A percentile compares a stretch with the other conserved stretches of the same genome.
Conservation (phyloP, 1,140 invertebrate species). For the Diuraphis noxia region DNA sequence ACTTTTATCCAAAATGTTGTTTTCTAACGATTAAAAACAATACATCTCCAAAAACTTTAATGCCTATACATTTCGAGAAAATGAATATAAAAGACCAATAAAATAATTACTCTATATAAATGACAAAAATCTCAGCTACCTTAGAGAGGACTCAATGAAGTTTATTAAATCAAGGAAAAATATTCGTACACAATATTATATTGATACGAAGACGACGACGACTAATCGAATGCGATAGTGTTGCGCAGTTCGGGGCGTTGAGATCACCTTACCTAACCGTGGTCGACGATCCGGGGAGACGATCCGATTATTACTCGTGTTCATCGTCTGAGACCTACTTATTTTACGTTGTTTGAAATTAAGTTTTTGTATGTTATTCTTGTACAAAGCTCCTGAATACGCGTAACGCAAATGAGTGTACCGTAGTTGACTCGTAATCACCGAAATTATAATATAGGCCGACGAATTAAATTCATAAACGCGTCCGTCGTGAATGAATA, state of each 20-base stretch:
- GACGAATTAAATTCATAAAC: neutral
- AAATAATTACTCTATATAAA: neutral
- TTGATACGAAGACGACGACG: neutral
- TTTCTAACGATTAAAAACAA: too few relatives aligned
- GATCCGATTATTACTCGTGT: neutral
- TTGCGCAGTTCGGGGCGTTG: neutral
- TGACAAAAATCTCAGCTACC: neutral
- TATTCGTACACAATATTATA: neutral
- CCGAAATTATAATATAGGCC: neutral
- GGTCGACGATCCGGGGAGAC: neutral
- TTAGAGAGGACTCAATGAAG: neutral
- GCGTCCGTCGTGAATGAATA: too few relatives aligned
- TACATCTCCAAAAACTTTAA: too few relatives aligned
- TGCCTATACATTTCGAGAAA: too few relatives aligned
- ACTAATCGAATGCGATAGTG: neutral
- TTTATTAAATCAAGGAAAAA: neutral
- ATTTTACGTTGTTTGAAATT: neutral
- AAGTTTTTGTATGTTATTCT: neutral
- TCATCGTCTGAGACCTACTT: neutral
- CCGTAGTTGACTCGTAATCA: neutral
- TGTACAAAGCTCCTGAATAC: neutral
- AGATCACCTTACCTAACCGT: too few relatives aligned
- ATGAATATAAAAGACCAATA: neutral
- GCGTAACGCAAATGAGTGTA: neutral
- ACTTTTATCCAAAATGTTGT: too few relatives aligned